Evolutionary conservation across 2,888 invertebrate genomes (phyloP), one percentile per base, ranked within the genome.

Genomic region (Nemoura dubitans): DNA sequence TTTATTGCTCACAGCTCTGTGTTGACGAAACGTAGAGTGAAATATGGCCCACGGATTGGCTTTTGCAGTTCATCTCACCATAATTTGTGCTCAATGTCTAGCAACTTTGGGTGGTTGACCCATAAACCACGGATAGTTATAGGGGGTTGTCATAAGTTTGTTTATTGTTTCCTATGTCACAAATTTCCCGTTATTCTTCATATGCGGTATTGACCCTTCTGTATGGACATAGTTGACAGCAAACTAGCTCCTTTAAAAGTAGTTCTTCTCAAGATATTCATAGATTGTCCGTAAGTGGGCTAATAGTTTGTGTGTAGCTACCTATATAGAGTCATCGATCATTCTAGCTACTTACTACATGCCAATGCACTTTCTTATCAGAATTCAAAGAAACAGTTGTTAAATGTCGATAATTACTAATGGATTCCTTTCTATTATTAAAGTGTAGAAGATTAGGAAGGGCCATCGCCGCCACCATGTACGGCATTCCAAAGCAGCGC

Each of bases 341-440:
- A 78, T 78, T 59, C 59, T 59, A 59, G 59, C 21, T 21, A 21
- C 59, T 2, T 7, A 59, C 59, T 59, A 59, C 59, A 59, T 59
- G 59, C 59, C 59, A 59, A 59, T 59, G 78, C n/a, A 28, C 28
- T 26, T 26, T 78, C 78, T 78, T 78, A 78, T 78, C 78, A 78
- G 78, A 7, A 27, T 78, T 78, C 78, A 78, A 78, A 78, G 78
- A 78, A 78, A 78, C n/a, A 10, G 78, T 26, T 10, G 28, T 27
- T 14, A 28, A 14, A 78, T 78, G 26, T 78, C 28, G 78, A 78
- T 59, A 26, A 27, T 26, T 78, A 78, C 78, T 78, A 78, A 78
- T 78, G 78, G 78, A 59, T 59, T 59, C 59, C 59, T 10, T 78
- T 78, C 78, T 78, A 78, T 78, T 78, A 78, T 78, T 78, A 78